Conservation (phyloP, 2,888 invertebrate genomes). For the Sepioteuthis lessoniana region DNA sequence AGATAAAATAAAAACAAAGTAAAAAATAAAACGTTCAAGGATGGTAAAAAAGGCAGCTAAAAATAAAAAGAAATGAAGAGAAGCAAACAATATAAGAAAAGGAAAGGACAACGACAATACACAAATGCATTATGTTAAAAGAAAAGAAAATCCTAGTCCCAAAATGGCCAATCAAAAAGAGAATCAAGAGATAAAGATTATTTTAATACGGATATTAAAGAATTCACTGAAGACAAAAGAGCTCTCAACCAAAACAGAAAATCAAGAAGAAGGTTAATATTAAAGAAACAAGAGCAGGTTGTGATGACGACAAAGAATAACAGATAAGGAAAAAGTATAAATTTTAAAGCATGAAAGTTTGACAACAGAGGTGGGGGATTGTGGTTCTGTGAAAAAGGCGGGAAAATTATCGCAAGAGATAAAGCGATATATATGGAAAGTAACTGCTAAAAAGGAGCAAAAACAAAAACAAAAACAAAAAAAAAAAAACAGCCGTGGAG, state of each 20-base stretch:
- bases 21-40: too few relatives aligned
- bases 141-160: neutral
- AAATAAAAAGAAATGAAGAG: too few relatives aligned
- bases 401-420: neutral
- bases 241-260: neutral
- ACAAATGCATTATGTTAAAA: neutral
- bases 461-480: too few relatives aligned
- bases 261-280: neutral
- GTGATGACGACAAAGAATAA: neutral
- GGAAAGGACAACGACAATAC: neutral
- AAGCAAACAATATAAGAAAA: too few relatives aligned
- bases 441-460: too few relatives aligned
- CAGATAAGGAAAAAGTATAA: neutral
- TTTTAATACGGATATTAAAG: constrained; percentile 9
- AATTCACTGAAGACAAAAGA: neutral
- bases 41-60: too few relatives aligned
- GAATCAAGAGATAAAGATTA: neutral
- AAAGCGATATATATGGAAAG: neutral
- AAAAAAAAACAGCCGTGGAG: too few relatives aligned
- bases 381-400: neutral
- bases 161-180: neutral
- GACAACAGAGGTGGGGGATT: neutral
- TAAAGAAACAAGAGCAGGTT: neutral
- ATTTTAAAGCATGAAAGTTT: neutral
- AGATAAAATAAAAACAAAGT: too few relatives aligned